A percentile compares a stretch with the other conserved stretches of the same genome.
Evolutionary conservation across 1,140 invertebrate species (phyloP).

Genomic region (Bradysia coprophila): DNA sequence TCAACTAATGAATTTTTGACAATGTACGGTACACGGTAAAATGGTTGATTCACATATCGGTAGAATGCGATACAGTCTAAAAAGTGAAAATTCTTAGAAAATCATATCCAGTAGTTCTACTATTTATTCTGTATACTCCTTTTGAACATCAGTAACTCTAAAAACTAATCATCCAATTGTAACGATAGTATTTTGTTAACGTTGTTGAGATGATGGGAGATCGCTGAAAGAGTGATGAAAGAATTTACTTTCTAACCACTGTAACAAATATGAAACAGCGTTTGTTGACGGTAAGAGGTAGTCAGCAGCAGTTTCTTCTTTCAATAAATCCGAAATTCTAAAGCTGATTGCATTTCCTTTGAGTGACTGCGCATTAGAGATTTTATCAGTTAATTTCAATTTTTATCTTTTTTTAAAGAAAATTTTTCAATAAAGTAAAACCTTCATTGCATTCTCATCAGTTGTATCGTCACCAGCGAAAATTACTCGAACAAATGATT

Average conservation of each 20-base stretch:
- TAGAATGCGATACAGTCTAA: no score
- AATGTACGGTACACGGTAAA: no score
- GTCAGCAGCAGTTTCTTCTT: slow-evolving; percentile 65
- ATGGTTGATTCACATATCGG: no score
- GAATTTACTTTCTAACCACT: slow-evolving; percentile 59
- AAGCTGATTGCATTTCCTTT: slow-evolving; percentile 79
- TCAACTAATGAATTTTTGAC: no score
- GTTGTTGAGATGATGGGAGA: no score
- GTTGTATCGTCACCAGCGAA: slow-evolving; percentile 80
- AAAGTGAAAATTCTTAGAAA: no score
- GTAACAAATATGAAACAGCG: slow-evolving; percentile 66
- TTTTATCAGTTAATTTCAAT: background rate
- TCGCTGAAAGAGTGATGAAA: no score
- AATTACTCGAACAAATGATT: slow-evolving; percentile 64
- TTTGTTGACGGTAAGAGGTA: slow-evolving; percentile 67
- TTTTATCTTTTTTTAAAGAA: background rate
- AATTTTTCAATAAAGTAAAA: slow-evolving; percentile 25
- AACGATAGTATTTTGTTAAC: no score
- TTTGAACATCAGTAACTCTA: no score
- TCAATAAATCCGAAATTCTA: slow-evolving; percentile 57
- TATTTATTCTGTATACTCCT: no score
- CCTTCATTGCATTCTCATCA: slow-evolving; percentile 80
- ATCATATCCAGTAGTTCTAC: no score
- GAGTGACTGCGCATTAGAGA: slow-evolving; percentile 34
- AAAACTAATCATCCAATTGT: no score